phyloP scores from a whole-genome alignment of 92 coral and sea anemone genomes.

The Zoanthus sociatus region DNA sequence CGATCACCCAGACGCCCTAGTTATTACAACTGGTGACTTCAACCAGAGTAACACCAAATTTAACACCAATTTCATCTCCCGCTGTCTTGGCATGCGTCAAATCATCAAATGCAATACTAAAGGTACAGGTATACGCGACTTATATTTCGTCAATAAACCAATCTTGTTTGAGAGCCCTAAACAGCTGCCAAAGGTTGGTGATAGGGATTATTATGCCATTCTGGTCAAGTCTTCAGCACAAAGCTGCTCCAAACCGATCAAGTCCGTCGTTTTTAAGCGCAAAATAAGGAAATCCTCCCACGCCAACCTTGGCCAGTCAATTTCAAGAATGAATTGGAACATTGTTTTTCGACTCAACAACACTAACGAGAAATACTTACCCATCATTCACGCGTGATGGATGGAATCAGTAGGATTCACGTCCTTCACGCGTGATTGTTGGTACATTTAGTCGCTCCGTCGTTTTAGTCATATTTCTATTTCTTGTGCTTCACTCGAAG shows the following conservation, averaged over 20 bases:
- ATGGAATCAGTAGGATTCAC: too few species aligned
- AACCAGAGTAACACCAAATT: slow-evolving; percentile 35
- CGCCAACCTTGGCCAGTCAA: too few species aligned
- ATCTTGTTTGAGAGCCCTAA: slow-evolving; percentile 29
- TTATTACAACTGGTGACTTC: neutral
- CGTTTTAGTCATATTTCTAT: too few species aligned
- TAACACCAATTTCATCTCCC: slow-evolving; percentile 23
- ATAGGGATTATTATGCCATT: slow-evolving; percentile 62
- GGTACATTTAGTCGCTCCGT: too few species aligned
- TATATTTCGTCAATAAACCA: slow-evolving; percentile 50
- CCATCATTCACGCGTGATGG: too few species aligned
- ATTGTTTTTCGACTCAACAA: too few species aligned
- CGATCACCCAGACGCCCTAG: neutral
- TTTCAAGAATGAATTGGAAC: too few species aligned
- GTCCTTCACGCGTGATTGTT: too few species aligned
- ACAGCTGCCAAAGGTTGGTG: slow-evolving; percentile 63
- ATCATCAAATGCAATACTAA: slow-evolving; percentile 56
- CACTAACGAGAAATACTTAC: too few species aligned
- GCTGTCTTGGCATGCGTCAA: slow-evolving; percentile 53
- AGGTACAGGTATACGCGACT: slow-evolving; percentile 54
- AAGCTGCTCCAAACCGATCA: neutral
- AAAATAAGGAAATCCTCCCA: too few species aligned
- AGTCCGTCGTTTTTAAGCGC: too few species aligned
- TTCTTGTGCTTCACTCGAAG: too few species aligned
- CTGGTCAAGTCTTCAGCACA: neutral